A percentile compares a stretch with the other conserved stretches of the same genome.
phyloP scores from a whole-genome alignment of 2,113 vertebrate genomes.

The Paracanthobrama guichenoti region DNA sequence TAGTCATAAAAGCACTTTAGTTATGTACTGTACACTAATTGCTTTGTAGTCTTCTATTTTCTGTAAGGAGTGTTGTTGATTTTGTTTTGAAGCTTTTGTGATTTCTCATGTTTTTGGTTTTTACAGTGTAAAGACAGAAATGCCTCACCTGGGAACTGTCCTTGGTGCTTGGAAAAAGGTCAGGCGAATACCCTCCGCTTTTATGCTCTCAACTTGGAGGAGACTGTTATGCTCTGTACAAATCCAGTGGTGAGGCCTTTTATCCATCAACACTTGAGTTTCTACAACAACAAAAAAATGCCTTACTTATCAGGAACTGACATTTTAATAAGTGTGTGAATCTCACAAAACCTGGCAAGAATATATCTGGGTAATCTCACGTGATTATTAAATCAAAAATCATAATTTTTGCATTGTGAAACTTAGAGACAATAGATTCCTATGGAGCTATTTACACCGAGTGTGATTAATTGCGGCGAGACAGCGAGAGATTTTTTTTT shows the following conservation, averaged over 20 bases:
- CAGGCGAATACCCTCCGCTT: constrained; percentile 74
- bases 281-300: no score
- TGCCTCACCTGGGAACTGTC: constrained; percentile 73
- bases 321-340: background rate
- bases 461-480: no score
- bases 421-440: background rate
- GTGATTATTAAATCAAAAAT: no score
- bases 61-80: background rate
- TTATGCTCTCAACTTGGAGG: constrained; percentile 86
- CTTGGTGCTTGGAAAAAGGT: constrained; percentile 86
- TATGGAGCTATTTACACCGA: no score
- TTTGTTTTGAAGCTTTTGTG: background rate
- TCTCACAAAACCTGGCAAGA: background rate
- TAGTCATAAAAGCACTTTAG: constrained; percentile 20
- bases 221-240: constrained; percentile 88
- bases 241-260: constrained; percentile 81
- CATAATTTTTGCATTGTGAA: background rate
- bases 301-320: background rate
- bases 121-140: constrained; percentile 73
- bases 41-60: background rate
- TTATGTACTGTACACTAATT: background rate
- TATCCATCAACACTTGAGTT: no score
- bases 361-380: background rate
- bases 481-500: no score
- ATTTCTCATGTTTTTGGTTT: constrained; percentile 33